Percentiles rank a stretch among this genome's conserved stretches.
Conservation (phyloP, 2,888 invertebrate genomes). For the Autographa pulchrina region DNA sequence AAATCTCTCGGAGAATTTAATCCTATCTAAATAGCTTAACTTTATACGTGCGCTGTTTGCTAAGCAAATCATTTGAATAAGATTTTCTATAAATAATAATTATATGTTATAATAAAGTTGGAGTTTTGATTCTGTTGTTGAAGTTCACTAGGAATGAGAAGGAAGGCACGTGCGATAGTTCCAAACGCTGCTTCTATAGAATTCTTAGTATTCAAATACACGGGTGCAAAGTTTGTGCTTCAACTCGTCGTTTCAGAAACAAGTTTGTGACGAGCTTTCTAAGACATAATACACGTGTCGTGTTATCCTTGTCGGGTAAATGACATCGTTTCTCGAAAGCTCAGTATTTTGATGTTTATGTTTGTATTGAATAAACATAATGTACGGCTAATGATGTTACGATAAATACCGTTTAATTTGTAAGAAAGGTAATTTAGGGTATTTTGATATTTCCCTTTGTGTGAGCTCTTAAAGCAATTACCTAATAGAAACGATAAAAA, state of each 20-base stretch:
- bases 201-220: slow-evolving; percentile 35
- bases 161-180: slow-evolving; percentile 41
- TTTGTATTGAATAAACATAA: background rate
- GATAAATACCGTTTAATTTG: background rate
- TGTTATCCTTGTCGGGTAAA: background rate
- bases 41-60: slow-evolving; percentile 3
- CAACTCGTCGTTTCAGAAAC: background rate
- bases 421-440: too few relatives aligned
- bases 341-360: background rate
- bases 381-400: background rate
- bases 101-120: slow-evolving; percentile 11
- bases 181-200: slow-evolving; percentile 18
- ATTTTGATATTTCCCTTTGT: too few relatives aligned
- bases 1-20: slow-evolving; percentile 1
- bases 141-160: slow-evolving; percentile 35
- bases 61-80: slow-evolving; percentile 30
- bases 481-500: too few relatives aligned
- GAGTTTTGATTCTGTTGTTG: slow-evolving; percentile 13
- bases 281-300: background rate
- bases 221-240: slow-evolving; percentile 22
- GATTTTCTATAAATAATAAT: slow-evolving; percentile 22
- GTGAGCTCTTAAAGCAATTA: too few relatives aligned
- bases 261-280: slow-evolving; percentile 6
- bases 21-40: background rate
- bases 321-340: background rate